These are phyloP conservation scores for Zaprionus inermis DNA, from an alignment of 1,140 invertebrate genomes.

Conservation along the genomic window DNA sequence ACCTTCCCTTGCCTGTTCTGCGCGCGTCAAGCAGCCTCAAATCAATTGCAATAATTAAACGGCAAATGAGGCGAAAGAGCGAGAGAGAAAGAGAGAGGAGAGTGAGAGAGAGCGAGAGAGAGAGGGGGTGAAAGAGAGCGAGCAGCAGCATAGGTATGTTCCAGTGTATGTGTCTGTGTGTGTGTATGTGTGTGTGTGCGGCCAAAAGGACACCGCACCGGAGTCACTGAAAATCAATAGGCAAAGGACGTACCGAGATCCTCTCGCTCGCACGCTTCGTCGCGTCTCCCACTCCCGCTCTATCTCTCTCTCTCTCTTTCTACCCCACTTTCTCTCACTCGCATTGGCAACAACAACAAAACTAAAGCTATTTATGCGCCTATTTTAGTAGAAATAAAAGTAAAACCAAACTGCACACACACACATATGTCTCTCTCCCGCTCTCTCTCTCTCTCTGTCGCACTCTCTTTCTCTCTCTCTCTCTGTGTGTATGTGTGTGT, in stretches of 20 bases:
- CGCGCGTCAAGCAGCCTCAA: constrained; percentile 25
- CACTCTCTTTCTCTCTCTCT: too few species aligned
- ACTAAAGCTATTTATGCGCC: constrained; percentile 35
- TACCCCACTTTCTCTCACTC: background rate
- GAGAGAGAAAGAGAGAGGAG: background rate
- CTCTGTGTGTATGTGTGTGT: background rate
- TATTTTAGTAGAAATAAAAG: constrained; percentile 54
- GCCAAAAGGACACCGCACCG: constrained; percentile 31
- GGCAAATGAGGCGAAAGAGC: constrained; percentile 17
- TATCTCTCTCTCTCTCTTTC: background rate
- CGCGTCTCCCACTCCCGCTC: background rate
- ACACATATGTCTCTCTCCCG: too few species aligned
- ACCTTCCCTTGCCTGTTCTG: background rate
- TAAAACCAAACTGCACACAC: constrained; percentile 12
- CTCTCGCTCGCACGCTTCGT: constrained; percentile 32
- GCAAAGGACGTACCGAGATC: constrained; percentile 29
- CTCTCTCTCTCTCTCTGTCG: too few species aligned
- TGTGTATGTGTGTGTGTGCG: constrained; percentile 9
- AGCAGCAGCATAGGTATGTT: background rate
- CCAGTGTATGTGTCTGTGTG: background rate
- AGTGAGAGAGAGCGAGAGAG: background rate
- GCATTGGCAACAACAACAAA: constrained; percentile 24
- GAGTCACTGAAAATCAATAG: constrained; percentile 51
- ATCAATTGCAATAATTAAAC: constrained; percentile 54
- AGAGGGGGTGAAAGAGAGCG: constrained; percentile 6